Percentiles rank a stretch among this genome's conserved stretches.
Evolutionary conservation across 2,888 invertebrate species (phyloP).

Genomic region (Luperina testacea): DNA sequence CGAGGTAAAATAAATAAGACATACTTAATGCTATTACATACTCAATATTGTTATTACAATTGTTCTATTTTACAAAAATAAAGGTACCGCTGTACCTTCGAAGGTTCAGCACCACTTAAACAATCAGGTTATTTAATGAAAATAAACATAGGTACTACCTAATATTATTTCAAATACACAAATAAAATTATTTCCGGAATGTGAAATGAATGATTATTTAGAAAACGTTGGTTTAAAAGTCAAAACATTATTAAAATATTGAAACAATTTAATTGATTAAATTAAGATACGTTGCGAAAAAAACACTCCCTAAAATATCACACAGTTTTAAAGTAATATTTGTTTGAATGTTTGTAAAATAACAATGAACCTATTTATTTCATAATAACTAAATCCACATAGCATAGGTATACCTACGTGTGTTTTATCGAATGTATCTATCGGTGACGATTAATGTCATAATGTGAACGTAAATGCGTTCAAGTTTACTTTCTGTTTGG

Average conservation of each 20-base stretch:
- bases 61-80: neutral
- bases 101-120: neutral
- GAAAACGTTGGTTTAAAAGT: neutral
- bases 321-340: slow-evolving; percentile 40
- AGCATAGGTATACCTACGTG: neutral
- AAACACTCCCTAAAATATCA: slow-evolving; percentile 41
- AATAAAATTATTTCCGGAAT: neutral
- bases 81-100: neutral
- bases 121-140: neutral
- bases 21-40: slow-evolving; percentile 24
- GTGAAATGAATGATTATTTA: no score
- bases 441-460: slow-evolving; percentile 44
- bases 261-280: neutral
- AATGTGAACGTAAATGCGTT: slow-evolving; percentile 39
- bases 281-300: slow-evolving; percentile 10
- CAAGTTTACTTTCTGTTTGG: slow-evolving; percentile 55
- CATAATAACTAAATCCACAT: neutral
- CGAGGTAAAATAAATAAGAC: slow-evolving; percentile 50
- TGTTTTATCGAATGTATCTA: slow-evolving; percentile 19
- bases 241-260: neutral
- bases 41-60: slow-evolving; percentile 6
- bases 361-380: slow-evolving; percentile 13
- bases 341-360: slow-evolving; percentile 29
- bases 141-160: neutral
- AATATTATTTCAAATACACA: neutral